Evolutionary conservation across 2,797 vertebrate species (phyloP).

Genomic region (Chromobotia macracanthus): DNA sequence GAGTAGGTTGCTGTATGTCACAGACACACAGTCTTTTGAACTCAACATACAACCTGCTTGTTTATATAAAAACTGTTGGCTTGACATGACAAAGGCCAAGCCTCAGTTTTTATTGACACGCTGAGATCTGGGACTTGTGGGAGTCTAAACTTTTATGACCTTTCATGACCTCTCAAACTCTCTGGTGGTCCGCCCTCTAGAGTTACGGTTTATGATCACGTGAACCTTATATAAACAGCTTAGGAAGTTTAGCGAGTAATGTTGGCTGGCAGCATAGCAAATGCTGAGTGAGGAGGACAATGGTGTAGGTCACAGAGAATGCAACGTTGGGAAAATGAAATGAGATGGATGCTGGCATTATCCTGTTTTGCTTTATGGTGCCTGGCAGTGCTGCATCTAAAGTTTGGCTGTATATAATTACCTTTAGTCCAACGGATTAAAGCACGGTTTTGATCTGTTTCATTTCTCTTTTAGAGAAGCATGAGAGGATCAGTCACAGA

Average conservation of each 20-base stretch:
- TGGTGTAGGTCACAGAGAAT: conserved; percentile 19
- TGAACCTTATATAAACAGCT: neutral
- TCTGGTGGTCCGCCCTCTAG: neutral
- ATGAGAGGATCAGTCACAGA: conserved; percentile 28
- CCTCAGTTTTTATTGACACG: neutral
- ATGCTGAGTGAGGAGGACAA: conserved; percentile 2
- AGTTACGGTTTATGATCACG: neutral
- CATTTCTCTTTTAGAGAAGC: conserved; percentile 30
- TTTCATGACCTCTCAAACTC: neutral
- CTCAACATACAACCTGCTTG: neutral
- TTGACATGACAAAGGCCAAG: too few relatives aligned
- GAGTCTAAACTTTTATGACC: neutral
- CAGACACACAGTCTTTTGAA: neutral
- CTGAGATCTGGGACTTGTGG: neutral
- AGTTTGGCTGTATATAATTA: neutral
- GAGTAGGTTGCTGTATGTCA: neutral
- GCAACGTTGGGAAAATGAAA: neutral
- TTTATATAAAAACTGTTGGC: neutral
- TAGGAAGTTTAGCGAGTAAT: neutral
- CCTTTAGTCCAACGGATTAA: conserved; percentile 1
- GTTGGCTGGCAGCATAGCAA: neutral
- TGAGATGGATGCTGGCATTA: neutral
- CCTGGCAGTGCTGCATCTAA: neutral
- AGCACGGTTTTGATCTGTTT: conserved; percentile 22
- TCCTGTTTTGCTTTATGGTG: neutral